Evolutionary conservation across 2,888 invertebrate genomes (phyloP).

Genomic region (Laothoe populi): DNA sequence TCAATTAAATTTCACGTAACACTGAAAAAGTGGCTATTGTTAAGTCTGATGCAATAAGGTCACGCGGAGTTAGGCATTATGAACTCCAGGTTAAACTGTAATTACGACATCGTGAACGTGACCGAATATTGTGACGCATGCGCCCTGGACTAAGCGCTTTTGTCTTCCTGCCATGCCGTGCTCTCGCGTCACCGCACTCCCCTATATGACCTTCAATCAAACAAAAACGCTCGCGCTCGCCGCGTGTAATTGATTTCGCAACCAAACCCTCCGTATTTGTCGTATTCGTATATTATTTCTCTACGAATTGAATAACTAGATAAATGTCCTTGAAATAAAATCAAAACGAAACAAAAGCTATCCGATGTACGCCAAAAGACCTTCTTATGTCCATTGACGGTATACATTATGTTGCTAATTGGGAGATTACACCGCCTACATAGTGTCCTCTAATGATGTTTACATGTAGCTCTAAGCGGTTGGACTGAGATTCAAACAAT

Average conservation of each 20-base stretch:
- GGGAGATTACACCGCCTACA: slow-evolving; percentile 11
- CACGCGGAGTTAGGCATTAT: neutral
- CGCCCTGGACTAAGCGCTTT: slow-evolving; percentile 47
- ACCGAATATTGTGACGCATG: slow-evolving; percentile 48
- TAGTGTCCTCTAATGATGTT: neutral
- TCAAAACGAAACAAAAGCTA: slow-evolving; percentile 22
- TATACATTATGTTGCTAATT: slow-evolving; percentile 16
- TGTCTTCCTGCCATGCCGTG: slow-evolving; percentile 35
- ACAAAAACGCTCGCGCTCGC: slow-evolving; percentile 6
- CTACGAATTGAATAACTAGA: neutral
- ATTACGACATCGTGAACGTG: neutral
- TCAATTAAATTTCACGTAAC: neutral
- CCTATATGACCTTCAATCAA: slow-evolving; percentile 33
- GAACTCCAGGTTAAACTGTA: slow-evolving; percentile 1
- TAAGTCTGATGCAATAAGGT: slow-evolving; percentile 4
- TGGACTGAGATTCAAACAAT: slow-evolving; percentile 46
- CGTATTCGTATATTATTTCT: neutral
- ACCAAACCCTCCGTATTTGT: neutral
- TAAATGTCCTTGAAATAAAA: slow-evolving; percentile 25
- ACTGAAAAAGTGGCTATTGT: slow-evolving; percentile 2
- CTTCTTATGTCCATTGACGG: slow-evolving; percentile 8
- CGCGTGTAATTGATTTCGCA: neutral
- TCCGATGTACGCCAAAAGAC: slow-evolving; percentile 28
- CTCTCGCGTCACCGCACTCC: slow-evolving; percentile 38
- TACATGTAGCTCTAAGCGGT: neutral